phyloP scores from a whole-genome alignment of 64 coral and sea anemone species.

The Pocillopora damicornis region DNA sequence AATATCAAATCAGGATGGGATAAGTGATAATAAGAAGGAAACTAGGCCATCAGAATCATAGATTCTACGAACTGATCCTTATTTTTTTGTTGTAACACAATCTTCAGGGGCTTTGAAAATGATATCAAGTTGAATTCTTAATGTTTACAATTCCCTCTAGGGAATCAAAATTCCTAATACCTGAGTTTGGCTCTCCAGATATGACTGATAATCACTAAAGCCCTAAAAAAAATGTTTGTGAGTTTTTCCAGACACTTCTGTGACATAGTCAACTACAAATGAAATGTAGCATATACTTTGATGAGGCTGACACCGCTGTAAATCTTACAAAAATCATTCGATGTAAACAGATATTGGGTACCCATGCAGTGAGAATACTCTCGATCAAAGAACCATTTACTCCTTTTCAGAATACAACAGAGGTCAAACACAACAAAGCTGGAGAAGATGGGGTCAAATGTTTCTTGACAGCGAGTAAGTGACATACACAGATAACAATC shows the following conservation, averaged over 20 bases:
- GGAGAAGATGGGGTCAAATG: background rate
- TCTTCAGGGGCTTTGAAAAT: background rate
- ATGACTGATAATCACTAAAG: too few species aligned
- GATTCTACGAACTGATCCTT: too few species aligned
- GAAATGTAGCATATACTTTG: background rate
- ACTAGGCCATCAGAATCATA: too few species aligned
- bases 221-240: background rate
- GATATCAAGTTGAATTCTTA: background rate
- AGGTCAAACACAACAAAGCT: conserved; percentile 24
- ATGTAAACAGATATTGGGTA: background rate
- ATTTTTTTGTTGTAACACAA: background rate
- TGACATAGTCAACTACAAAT: background rate
- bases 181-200: too few species aligned
- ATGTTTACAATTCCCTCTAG: background rate
- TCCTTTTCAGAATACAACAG: background rate
- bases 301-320: background rate
- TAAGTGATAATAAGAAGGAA: background rate
- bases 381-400: conserved; percentile 7
- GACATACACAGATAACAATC: conserved; percentile 18
- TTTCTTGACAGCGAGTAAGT: conserved; percentile 9
- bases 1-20: background rate
- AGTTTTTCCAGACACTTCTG: background rate
- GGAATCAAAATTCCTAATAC: background rate
- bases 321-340: background rate
- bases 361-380: background rate